Percentiles rank a stretch among this genome's conserved stretches.
These are phyloP conservation scores for Parnassius mnemosyne DNA, from an alignment of 2,888 invertebrate genomes.

Conservation along the genomic window DNA sequence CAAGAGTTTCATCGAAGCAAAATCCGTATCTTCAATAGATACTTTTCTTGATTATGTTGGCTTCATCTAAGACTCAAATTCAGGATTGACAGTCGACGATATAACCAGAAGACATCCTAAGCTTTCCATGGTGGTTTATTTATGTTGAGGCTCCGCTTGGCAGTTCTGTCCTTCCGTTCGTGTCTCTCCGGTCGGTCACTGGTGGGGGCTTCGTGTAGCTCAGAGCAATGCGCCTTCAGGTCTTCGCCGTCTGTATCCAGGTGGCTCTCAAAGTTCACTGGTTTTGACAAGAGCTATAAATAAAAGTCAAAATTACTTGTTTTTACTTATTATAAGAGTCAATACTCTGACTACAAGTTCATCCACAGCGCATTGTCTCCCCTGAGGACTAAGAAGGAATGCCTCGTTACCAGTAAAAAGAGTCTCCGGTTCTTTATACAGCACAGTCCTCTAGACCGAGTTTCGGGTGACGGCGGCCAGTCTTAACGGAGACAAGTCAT, in stretches of 20 bases:
- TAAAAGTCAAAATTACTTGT: too few species aligned
- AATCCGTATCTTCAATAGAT: background rate
- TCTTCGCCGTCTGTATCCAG: constrained; percentile 34
- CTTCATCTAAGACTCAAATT: background rate
- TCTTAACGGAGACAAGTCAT: too few species aligned
- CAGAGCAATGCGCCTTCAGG: constrained; percentile 18
- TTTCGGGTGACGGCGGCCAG: too few species aligned
- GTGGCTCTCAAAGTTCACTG: constrained; percentile 53
- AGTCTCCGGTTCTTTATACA: too few species aligned
- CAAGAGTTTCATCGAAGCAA: too few species aligned
- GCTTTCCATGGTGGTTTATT: constrained; percentile 71
- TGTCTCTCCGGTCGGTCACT: constrained; percentile 52
- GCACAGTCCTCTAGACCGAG: too few species aligned
- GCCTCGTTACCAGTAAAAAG: too few species aligned
- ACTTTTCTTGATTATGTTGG: background rate
- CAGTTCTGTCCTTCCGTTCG: constrained; percentile 32
- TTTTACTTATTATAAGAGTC: too few species aligned
- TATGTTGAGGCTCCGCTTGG: constrained; percentile 37
- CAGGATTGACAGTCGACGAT: background rate
- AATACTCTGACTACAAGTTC: too few species aligned
- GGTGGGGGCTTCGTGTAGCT: constrained; percentile 57
- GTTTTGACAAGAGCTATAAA: constrained; percentile 75
- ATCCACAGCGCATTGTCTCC: too few species aligned
- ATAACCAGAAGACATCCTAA: constrained; percentile 26
- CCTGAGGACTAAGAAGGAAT: too few species aligned